Conservation (phyloP, 1,140 invertebrate genomes). For the Drosophila repleta region DNA sequence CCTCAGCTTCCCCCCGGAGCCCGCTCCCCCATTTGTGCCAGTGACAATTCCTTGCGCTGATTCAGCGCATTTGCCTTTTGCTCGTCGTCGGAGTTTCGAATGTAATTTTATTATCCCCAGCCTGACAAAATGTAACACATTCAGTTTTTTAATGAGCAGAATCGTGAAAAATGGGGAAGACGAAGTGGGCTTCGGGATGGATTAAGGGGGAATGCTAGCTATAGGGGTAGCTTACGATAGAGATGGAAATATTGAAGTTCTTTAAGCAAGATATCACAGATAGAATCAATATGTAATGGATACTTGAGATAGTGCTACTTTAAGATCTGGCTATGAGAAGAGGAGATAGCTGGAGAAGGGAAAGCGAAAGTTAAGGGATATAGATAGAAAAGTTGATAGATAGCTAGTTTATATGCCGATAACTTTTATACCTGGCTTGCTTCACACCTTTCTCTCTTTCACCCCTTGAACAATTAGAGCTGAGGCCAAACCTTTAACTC, state of each 20-base stretch:
- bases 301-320: no score
- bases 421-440: no score
- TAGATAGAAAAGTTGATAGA: no score
- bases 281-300: no score
- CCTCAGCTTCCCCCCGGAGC: slow-evolving; percentile 27
- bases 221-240: no score
- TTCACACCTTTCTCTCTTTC: not conserved
- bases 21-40: no score
- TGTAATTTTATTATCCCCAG: slow-evolving; percentile 75
- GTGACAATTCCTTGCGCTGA: slow-evolving; percentile 56
- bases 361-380: no score
- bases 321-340: no score
- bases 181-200: not conserved
- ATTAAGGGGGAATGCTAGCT: not conserved
- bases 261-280: no score
- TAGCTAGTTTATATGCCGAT: no score
- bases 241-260: no score
- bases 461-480: not conserved
- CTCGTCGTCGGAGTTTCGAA: slow-evolving; percentile 53
- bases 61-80: slow-evolving; percentile 65
- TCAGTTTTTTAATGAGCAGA: slow-evolving; percentile 72
- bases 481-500: not conserved
- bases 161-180: not conserved
- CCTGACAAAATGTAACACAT: slow-evolving; percentile 71
- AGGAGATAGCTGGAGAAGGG: no score